Percentiles rank a stretch among this genome's conserved stretches.
Conservation (phyloP, 2,888 invertebrate species). For the Campoletis raptor region DNA sequence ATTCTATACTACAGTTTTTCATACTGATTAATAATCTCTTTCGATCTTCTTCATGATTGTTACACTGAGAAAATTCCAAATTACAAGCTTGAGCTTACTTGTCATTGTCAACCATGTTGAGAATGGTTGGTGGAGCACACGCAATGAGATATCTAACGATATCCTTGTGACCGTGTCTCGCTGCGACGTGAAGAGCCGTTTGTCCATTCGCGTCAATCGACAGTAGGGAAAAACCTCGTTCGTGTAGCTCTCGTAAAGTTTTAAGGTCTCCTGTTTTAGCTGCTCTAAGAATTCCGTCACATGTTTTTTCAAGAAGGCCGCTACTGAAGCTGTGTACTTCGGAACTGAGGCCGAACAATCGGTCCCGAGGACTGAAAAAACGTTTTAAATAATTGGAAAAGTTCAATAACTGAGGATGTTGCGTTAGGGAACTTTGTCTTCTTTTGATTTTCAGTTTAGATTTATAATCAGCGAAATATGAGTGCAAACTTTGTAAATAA, state of each 20-base stretch:
- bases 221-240: constrained; percentile 93
- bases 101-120: constrained; percentile 95
- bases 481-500: too few relatives aligned
- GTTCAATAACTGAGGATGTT: background rate
- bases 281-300: constrained; percentile 92
- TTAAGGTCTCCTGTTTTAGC: constrained; percentile 93
- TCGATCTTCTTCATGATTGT: too few relatives aligned
- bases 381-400: background rate
- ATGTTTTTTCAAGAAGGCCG: constrained; percentile 92
- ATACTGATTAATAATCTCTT: too few relatives aligned
- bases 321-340: constrained; percentile 86
- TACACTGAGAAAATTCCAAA: too few relatives aligned
- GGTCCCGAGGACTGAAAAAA: constrained; percentile 79
- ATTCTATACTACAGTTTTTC: too few relatives aligned
- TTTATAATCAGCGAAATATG: too few relatives aligned
- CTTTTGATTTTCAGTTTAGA: too few relatives aligned
- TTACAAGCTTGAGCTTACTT: constrained; percentile 86
- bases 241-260: constrained; percentile 93
- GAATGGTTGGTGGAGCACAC: constrained; percentile 92
- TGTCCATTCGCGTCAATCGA: constrained; percentile 94
- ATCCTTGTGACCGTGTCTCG: constrained; percentile 95
- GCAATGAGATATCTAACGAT: constrained; percentile 95
- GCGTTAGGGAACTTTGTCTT: background rate
- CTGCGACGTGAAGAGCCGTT: constrained; percentile 95
- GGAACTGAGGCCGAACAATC: constrained; percentile 82